Base-by-base conservation (phyloP, 2,888 invertebrate genomes). In the Hyalella azteca region DNA sequence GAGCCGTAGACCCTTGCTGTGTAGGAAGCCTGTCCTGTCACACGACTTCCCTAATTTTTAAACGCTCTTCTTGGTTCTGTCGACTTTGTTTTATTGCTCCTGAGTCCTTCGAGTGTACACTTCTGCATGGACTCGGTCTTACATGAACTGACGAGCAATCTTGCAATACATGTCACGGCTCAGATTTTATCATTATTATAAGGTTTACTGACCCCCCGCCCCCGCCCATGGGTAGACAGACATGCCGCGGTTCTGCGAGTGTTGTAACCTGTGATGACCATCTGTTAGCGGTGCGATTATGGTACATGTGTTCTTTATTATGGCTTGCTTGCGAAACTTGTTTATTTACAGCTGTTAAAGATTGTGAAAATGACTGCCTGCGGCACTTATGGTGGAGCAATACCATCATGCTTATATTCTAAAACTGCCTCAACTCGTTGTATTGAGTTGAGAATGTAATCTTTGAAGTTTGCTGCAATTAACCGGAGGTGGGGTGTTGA, bases 1-100 rank as follows among this genome's bases (percentile, higher is more conserved):
- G 66, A 66, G 66, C 66, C 66, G 66, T 66, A 66, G 36, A 66
- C 66, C 66, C 66, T 66, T 66, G 66, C 75, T 75, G 40, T 75
- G 45, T 75, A 75, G 41, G 75, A 75, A 29, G 41, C 75, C 29
- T 75, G 75, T 75, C 45, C 41, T 75, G 73, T 75, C n/a, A 75
- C 39, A 41, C 40, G 45, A 45, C 75, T 26, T 39, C 75, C 75
- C 75, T 75, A 4, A 75, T 75, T 2, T n/a, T 75, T 3, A 22
- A 75, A 75, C 45, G 29, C 40, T 75, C 75, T 75, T 45, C 75
- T 75, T 59, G 66, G 39, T 66, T 66, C 66, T 66, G 66, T 66
- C 66, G 66, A 66, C 66, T 66, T 5, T 66, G 36, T 54, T 54
- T 66, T 66, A 36, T 66, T 29, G 66, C 66, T 66, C 36, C 15